Evolutionary conservation across 1,140 invertebrate genomes (phyloP), one percentile per base, ranked within the genome.

Genomic region (Lucilia cuprina): DNA sequence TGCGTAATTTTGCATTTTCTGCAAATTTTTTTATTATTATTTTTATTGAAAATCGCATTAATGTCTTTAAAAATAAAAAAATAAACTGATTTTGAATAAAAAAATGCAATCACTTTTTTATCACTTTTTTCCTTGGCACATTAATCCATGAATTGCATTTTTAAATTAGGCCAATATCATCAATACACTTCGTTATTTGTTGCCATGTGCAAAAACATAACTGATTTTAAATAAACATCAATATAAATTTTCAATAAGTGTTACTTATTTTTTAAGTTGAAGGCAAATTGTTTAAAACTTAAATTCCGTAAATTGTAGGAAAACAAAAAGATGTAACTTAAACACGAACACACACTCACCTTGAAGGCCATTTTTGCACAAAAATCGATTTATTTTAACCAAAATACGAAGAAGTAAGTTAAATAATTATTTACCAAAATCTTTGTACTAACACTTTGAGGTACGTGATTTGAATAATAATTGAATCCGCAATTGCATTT

Each of bases 381-480:
- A 80, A 80, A 49, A 80, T 50, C 80, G 83, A 74, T 50, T 70
- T 21, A n/a, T 70, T 21, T 70, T 21, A 70, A 21, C 65, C n/a
- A 21, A 21, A 21, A 19, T 7, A 70, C 65, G 50, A 55, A 80
- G 21, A 7, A 82, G 34, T 21, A 78, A 74, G 13, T 77, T 50
- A 83, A 74, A 83, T 34, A 70, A 49, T 82, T 49, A 83, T 85
- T 82, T 2, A 60, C 35, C 17, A 35, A 47, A 47, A 14, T 19
- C 74, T 86, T 83, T 87, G 87, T 90, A 87, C 89, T 90, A 87
- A 87, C 88, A 86, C 86, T 86, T 55, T 84, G 84, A 87, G 86
- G 86, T 86, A 78, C 82, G 89, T 87, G 88, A 70, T 86, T 85
- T 90, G 89, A 90, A 90, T 90, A 87, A 87, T 90, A 90, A 90